Base-by-base conservation (phyloP, 1,140 invertebrate genomes). In the Papilio aristodemus region DNA sequence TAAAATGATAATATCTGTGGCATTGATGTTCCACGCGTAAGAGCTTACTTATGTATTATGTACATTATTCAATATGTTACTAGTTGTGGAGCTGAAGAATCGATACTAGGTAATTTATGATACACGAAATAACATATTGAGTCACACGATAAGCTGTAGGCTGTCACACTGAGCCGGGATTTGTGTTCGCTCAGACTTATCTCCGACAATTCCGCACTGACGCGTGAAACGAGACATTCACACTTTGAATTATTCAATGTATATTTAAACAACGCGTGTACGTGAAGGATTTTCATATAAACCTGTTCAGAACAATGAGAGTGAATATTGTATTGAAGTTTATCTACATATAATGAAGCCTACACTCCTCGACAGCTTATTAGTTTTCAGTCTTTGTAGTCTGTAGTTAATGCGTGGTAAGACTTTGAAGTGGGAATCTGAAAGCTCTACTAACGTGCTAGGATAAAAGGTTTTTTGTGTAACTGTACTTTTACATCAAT, bases 211-310 rank as follows among this genome's bases (percentile, higher is more conserved):
- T 17, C 14, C 14, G n/a, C n/a, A 46, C 14, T 46, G 43, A 46
- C 43, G 43, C 14, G 41, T 46, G 43, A 46, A 46, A 46, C 43
- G 14, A 46, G 17, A 46, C 43, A 17, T 19, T 14, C 8, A 14
- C 1, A 46, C 41, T 46, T 46, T 46, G 43, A 46, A 46, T 46
- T 19, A 46, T 46, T 46, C 14, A 19, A 46, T 46, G 43, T 46
- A 19, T 46, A 46, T 46, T 46, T 19, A 17, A 9, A 19, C 43
- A 46, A 46, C 8, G 43, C 17, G 7, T 7, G n/a, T 41, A 14
- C 5, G n/a, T 46, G 41, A 43, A 43, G n/a, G 6, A 4, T 43
- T 46, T 46, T 8, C 0, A 46, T 46, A 46, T 10, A 19, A 46
- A 19, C 0, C 14, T 9, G n/a, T 3, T 19, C 6, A 9, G 14